These are phyloP conservation scores for Clivina fossor DNA, from an alignment of 2,888 invertebrate genomes.

Conservation along the genomic window DNA sequence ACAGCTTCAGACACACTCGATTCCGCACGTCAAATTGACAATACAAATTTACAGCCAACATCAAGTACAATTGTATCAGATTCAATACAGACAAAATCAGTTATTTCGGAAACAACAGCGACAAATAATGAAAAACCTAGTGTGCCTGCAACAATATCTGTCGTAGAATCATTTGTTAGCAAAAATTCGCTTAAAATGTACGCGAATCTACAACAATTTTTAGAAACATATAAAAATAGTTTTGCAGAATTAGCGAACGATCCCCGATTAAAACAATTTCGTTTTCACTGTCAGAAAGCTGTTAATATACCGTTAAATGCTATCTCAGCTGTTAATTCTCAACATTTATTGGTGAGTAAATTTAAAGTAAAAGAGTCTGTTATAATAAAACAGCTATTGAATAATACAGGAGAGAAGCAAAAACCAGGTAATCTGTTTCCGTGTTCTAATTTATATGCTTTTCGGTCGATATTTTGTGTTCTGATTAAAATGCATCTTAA, in stretches of 20 bases:
- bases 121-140: constrained; percentile 1
- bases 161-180: constrained; percentile 54
- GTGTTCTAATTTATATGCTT: too few relatives aligned
- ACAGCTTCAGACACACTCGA: not conserved
- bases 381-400: too few relatives aligned
- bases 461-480: too few relatives aligned
- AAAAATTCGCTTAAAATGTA: constrained; percentile 59
- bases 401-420: too few relatives aligned
- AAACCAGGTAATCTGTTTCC: too few relatives aligned
- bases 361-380: too few relatives aligned
- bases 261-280: constrained; percentile 69
- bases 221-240: constrained; percentile 60
- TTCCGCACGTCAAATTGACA: constrained; percentile 4
- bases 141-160: constrained; percentile 32
- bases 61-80: constrained; percentile 5
- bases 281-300: constrained; percentile 82
- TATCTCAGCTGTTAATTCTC: constrained; percentile 73
- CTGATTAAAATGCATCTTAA: too few relatives aligned
- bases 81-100: not conserved
- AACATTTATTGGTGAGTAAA: constrained; percentile 56
- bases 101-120: constrained; percentile 14
- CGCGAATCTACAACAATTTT: constrained; percentile 59
- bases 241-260: constrained; percentile 65
- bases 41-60: not conserved
- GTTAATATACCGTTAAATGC: constrained; percentile 87